Evolutionary conservation across 2,113 vertebrate species (phyloP).

Genomic region (Sapayoa aenigma): DNA sequence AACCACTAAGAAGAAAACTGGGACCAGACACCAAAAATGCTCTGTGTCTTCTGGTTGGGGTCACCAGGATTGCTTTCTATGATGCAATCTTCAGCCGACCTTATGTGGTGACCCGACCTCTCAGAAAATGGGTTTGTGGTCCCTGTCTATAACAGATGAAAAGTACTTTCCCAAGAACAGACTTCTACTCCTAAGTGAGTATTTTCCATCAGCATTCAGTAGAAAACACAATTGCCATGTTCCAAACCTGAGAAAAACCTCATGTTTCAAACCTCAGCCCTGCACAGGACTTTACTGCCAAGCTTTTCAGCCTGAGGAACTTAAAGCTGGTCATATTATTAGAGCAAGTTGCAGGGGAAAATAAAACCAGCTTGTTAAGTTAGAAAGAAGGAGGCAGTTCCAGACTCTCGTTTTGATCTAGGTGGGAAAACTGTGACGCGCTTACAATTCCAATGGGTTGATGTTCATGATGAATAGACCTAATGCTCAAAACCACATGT

Average conservation of each 20-base stretch:
- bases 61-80: background rate
- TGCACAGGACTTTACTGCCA: background rate
- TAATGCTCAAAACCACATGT: slow-evolving; percentile 49
- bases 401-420: slow-evolving; percentile 61
- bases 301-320: background rate
- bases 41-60: background rate
- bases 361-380: slow-evolving; percentile 16
- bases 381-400: slow-evolving; percentile 8
- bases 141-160: background rate
- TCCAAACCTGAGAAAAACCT: background rate
- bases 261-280: background rate
- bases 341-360: slow-evolving; percentile 14
- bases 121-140: background rate
- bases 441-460: background rate
- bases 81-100: background rate
- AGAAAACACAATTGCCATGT: slow-evolving; percentile 5
- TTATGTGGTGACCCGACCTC: background rate
- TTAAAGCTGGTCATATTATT: slow-evolving; percentile 29
- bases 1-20: background rate
- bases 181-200: background rate
- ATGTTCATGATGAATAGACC: slow-evolving; percentile 35
- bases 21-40: background rate
- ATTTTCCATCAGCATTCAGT: background rate
- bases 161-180: background rate
- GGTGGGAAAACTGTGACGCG: slow-evolving; percentile 42